Conservation (phyloP, 2,113 vertebrate species). For the Irena cyanogastra region DNA sequence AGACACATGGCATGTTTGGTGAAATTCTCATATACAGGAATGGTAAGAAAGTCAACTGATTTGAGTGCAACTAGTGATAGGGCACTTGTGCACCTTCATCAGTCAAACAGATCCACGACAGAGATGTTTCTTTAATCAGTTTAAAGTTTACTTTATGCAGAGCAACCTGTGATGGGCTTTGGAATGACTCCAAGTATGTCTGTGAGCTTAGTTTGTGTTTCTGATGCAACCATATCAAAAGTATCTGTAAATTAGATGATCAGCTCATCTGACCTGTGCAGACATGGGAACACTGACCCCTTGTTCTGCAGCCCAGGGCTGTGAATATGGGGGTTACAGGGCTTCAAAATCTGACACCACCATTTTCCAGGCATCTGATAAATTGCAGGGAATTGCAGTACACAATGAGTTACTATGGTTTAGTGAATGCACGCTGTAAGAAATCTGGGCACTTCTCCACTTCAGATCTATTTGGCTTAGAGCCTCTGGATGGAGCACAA, state of each 20-base stretch:
- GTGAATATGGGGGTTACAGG: background rate
- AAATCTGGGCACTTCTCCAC: constrained; percentile 52
- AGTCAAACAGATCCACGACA: background rate
- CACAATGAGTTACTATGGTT: constrained; percentile 30
- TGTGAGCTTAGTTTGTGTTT: background rate
- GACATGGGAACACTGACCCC: background rate
- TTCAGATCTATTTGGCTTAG: constrained; percentile 26
- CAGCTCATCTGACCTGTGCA: background rate
- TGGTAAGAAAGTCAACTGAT: background rate
- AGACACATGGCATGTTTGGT: background rate
- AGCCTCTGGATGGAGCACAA: constrained; percentile 16
- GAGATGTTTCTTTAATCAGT: background rate
- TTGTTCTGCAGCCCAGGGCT: background rate
- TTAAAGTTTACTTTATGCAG: background rate
- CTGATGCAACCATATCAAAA: background rate
- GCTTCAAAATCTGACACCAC: background rate
- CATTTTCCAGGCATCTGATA: background rate
- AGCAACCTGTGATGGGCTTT: background rate
- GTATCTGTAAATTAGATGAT: background rate
- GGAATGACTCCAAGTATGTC: background rate
- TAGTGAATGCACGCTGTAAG: constrained; percentile 1
- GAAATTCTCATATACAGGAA: background rate
- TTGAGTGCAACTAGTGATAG: background rate
- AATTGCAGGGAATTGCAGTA: background rate
- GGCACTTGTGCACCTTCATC: background rate